These are phyloP conservation scores for Porites australiensis DNA, from an alignment of 64 coral and sea anemone species.

Conservation along the genomic window DNA sequence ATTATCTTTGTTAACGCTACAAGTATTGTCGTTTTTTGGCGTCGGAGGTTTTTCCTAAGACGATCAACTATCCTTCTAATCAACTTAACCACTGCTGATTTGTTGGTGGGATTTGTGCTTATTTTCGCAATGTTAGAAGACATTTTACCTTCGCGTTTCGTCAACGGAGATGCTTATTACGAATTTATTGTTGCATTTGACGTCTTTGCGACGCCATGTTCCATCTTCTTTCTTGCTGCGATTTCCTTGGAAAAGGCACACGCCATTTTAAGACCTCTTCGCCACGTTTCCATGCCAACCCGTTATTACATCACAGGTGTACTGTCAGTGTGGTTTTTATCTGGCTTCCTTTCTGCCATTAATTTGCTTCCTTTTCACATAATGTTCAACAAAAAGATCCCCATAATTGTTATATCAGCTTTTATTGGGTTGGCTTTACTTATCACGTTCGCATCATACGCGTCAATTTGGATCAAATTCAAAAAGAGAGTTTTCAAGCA, in stretches of 20 bases:
- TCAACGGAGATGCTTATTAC: neutral
- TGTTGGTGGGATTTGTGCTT: neutral
- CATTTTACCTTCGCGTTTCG: neutral
- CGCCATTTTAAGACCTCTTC: constrained; percentile 30
- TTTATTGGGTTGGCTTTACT: constrained; percentile 20
- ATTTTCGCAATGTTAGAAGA: neutral
- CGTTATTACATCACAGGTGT: neutral
- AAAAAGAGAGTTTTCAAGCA: neutral
- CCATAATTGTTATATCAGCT: neutral
- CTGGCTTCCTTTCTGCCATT: neutral
- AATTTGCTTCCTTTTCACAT: neutral
- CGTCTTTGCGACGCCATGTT: neutral
- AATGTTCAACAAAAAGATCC: neutral
- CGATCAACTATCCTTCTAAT: constrained; percentile 48
- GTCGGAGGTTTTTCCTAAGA: neutral
- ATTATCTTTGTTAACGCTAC: constrained; percentile 35
- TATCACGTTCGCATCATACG: constrained; percentile 42
- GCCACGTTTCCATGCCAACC: neutral
- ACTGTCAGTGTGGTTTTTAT: neutral
- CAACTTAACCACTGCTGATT: constrained; percentile 36
- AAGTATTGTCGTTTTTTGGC: constrained; percentile 33
- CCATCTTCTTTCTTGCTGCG: constrained; percentile 33
- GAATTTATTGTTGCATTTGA: neutral
- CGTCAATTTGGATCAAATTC: constrained; percentile 28
- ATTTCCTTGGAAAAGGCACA: constrained; percentile 33